Conservation (phyloP, 2,797 vertebrate genomes). For the Otolemur crassicaudatus region DNA sequence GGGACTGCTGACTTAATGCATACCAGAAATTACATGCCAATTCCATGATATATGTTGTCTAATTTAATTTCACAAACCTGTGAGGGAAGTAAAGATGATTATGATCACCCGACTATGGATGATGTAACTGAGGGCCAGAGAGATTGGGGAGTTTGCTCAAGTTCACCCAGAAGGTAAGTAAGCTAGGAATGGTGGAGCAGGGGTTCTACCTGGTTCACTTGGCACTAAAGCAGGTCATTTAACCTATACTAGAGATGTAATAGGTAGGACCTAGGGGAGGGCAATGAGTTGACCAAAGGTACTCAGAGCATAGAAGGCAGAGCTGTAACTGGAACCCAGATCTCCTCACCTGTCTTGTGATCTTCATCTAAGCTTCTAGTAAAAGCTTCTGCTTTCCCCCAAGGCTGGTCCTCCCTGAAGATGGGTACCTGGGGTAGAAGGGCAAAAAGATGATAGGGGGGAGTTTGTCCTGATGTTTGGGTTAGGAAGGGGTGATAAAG, state of each 20-base stretch:
- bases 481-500: background rate
- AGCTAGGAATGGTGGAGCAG: background rate
- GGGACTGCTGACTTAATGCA: background rate
- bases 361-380: background rate
- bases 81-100: background rate
- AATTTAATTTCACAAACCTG: background rate
- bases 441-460: background rate
- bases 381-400: background rate
- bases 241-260: background rate
- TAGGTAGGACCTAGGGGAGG: background rate
- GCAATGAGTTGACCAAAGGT: background rate
- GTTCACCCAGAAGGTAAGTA: background rate
- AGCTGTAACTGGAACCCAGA: background rate
- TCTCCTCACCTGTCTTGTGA: background rate
- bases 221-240: background rate
- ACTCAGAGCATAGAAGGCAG: background rate
- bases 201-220: background rate
- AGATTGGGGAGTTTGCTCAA: background rate
- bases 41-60: background rate
- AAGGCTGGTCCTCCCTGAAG: background rate
- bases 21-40: background rate
- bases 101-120: background rate
- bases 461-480: background rate
- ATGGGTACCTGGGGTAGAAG: background rate
- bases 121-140: background rate